Evolutionary conservation across 2,113 vertebrate species (phyloP), one percentile per base, ranked within the genome.

Genomic region (Psettodes erumei): DNA sequence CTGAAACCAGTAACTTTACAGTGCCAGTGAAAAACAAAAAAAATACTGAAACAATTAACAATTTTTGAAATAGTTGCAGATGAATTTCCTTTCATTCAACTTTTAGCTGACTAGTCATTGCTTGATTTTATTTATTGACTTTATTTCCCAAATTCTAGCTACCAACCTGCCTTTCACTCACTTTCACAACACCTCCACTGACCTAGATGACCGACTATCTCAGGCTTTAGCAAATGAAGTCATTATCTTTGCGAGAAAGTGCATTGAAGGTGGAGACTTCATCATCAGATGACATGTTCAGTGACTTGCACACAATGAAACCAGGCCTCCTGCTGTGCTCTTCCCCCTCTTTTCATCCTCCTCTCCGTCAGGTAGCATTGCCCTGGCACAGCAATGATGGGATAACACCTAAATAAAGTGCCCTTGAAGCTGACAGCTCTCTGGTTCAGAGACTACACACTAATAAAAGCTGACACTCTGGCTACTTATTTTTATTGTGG

Each of bases 381-480:
- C 37, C 28, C 35, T 48, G 51, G 11, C 13, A 27, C 28, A n/a
- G 18, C 6, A 30, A 63, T 48, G 48, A 62, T 30, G 15, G 38
- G 30, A 70, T 19, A 47, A 38, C 13, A 55, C 55, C 21, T 8
- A 60, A 70, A 78, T 30, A 71, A 62, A 68, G 54, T 18, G 15
- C n/a, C 50, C 23, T 71, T 38, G 25, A 48, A 71, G 40, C 8
- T 32, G 35, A 66, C 12, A 61, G 23, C 32, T n/a, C 47, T 37
- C 47, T 35, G 30, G 30, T 21, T 56, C 32, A 56, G 19, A 56
- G 40, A 56, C 0, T 61, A n/a, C 9, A 28, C 13, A 19, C 23
- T 21, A 63, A 60, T 47, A 66, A 21, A 68, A 50, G 12, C 58
- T 65, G 58, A 64, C 45, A 37, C 48, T 54, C 33, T 30, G 23